Conservation (phyloP, 53 echinoderm and acorn worm species). For the Holothuria scabra region DNA sequence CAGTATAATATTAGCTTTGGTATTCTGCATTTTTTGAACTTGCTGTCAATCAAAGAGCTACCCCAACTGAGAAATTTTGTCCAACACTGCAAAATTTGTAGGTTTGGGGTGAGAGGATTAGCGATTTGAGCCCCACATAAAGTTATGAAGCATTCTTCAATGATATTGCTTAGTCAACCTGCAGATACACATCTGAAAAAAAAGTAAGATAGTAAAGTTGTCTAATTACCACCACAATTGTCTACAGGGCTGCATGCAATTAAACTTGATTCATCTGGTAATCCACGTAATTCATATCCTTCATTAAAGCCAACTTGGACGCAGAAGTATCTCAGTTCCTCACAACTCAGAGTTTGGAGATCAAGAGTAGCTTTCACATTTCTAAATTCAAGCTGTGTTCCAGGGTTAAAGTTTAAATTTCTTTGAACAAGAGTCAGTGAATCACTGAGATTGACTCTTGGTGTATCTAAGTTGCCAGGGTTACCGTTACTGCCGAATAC, state of each 20-base stretch:
- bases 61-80: too few relatives aligned
- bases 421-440: background rate
- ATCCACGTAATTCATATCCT: conserved; percentile 26
- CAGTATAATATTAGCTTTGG: too few relatives aligned
- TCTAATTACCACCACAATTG: conserved; percentile 45
- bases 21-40: too few relatives aligned
- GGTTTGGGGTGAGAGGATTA: too few relatives aligned
- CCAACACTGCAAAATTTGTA: too few relatives aligned
- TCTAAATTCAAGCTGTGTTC: conserved; percentile 39
- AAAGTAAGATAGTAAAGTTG: too few relatives aligned
- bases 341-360: conserved; percentile 56
- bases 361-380: conserved; percentile 67
- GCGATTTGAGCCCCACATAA: too few relatives aligned
- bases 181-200: too few relatives aligned
- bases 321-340: conserved; percentile 67
- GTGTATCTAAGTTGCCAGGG: background rate
- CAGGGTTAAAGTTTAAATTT: conserved; percentile 21
- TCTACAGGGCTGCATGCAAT: conserved; percentile 33
- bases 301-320: conserved; percentile 45
- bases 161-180: too few relatives aligned
- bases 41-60: too few relatives aligned
- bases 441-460: background rate
- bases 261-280: conserved; percentile 41
- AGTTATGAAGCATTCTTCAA: too few relatives aligned
- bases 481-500: conserved; percentile 8